Base-by-base conservation (phyloP, 1,140 invertebrate genomes). In the Protaetia brevitarsis region DNA sequence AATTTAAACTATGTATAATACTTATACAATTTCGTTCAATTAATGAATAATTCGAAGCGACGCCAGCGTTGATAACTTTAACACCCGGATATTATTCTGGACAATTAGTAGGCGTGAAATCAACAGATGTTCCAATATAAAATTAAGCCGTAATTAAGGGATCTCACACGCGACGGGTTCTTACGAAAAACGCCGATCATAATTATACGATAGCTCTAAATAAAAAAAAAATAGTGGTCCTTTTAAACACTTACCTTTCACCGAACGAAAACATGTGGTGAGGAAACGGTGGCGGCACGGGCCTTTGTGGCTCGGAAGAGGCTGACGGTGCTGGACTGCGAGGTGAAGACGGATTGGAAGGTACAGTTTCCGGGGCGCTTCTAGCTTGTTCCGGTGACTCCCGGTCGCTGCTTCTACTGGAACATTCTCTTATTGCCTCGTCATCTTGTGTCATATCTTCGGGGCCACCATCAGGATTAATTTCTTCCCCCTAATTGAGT, bases 231-330 rank as follows among this genome's bases (percentile, higher is more conserved):
- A 1, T 16, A 19, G n/a, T n/a, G n/a, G n/a, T 26, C 1, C 11
- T 23, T 51, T 13, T 57, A 28, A 19, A 2, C 0, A 73, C 75
- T 71, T 67, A 77, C 76, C 74, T 69, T 57, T 77, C 76, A 21
- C 73, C 74, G 64, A 77, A 77, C 0, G 76, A 73, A 62, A 77
- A 77, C 70, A 77, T 74, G 67, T 77, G 73, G 62, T 77, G 74
- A 45, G 73, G 70, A 66, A 76, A 77, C 8, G 71, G 69, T 30
- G 75, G 68, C 10, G 68, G 68, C n/a, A 72, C 69, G 7, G 71
- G 26, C 19, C 66, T 70, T 28, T 67, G 73, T 3, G 73, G 72
- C 59, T 75, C 74, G 7, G 73, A 74, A 45, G 72, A 70, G 4
- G 65, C 69, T 3, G 74, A 75, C 4, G 76, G 71, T n/a, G 76